Conservation (phyloP, 2,113 vertebrate genomes). For the Scortum barcoo region DNA sequence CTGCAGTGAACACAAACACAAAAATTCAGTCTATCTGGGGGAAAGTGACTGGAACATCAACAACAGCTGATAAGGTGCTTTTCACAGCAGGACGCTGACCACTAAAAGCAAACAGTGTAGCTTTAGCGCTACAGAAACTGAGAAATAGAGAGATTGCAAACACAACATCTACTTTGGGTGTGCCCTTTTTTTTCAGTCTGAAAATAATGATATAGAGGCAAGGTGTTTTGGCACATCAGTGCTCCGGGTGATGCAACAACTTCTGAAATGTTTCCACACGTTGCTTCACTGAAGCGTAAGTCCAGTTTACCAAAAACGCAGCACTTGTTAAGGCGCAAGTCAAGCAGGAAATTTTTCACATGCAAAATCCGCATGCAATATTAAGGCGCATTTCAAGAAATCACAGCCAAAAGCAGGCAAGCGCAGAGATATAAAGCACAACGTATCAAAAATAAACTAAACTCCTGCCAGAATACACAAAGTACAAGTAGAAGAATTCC, state of each 20-base stretch:
- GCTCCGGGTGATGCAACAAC: constrained; percentile 17
- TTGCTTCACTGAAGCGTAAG: constrained; percentile 57
- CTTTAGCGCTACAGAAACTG: constrained; percentile 37
- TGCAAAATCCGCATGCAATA: constrained; percentile 60
- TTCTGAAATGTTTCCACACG: constrained; percentile 24
- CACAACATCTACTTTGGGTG: constrained; percentile 23
- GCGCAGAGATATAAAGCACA: constrained; percentile 41
- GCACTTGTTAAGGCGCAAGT: constrained; percentile 54
- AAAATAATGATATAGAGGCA: constrained; percentile 26
- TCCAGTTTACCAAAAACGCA: constrained; percentile 17
- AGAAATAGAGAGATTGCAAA: constrained; percentile 37
- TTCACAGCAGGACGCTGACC: constrained; percentile 46
- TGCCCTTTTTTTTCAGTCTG: neutral
- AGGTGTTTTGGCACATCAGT: constrained; percentile 57
- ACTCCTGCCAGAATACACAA: neutral
- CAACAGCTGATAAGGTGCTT: constrained; percentile 61
- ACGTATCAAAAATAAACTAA: constrained; percentile 61
- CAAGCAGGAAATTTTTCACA: constrained; percentile 54
- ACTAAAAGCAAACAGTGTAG: constrained; percentile 54
- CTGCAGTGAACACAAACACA: constrained; percentile 44
- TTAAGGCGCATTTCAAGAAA: constrained; percentile 60
- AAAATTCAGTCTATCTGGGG: constrained; percentile 14
- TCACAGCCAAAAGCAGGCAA: constrained; percentile 40
- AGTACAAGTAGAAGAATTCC: neutral
- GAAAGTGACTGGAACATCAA: constrained; percentile 42